Conservation (phyloP, 2,113 vertebrate species). For the Aplodontia rufa region DNA sequence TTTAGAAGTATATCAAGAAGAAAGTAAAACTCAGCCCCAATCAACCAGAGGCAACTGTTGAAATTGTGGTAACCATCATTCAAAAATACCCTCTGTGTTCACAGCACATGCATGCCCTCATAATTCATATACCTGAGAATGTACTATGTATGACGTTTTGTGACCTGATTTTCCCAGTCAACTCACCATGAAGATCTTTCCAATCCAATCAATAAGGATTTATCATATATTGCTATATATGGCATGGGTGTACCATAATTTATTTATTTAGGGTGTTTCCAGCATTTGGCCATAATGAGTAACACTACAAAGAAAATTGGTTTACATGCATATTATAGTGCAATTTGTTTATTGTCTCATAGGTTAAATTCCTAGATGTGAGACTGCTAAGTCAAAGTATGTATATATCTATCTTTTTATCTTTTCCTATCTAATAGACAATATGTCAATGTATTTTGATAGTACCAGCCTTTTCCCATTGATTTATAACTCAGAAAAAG, state of each 20-base stretch:
- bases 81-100: not conserved
- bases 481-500: slow-evolving; percentile 33
- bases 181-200: not conserved
- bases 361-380: not conserved
- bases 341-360: not conserved
- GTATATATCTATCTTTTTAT: not conserved
- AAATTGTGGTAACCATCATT: not conserved
- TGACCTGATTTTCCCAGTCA: not conserved
- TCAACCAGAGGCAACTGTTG: not conserved
- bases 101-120: not conserved
- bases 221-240: not conserved
- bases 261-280: not conserved
- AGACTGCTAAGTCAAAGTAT: not conserved
- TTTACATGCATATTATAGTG: not conserved
- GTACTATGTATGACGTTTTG: not conserved
- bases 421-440: not conserved
- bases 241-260: not conserved
- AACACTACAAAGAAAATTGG: not conserved
- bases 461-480: not conserved
- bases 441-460: slow-evolving; percentile 30
- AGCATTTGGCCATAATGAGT: not conserved
- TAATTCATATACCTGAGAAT: not conserved
- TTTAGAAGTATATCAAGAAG: not conserved
- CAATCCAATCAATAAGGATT: not conserved
- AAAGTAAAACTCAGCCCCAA: not conserved